These are phyloP conservation scores for Pipistrellus kuhlii DNA, from an alignment of 2,797 vertebrate species.

Conservation along the genomic window DNA sequence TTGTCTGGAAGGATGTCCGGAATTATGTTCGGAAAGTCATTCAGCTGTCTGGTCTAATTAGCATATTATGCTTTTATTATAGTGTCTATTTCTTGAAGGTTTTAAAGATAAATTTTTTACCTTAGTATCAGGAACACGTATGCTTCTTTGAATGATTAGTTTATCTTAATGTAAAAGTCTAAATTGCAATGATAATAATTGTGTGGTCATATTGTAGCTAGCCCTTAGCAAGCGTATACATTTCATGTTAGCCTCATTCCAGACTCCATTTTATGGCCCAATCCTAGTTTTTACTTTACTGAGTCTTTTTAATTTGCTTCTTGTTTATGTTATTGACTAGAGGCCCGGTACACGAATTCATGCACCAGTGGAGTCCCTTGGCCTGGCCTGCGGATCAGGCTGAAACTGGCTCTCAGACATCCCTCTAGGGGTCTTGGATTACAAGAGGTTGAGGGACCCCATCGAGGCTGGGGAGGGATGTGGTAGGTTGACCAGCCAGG, in stretches of 20 bases:
- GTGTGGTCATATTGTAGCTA: neutral
- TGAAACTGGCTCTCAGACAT: too few relatives aligned
- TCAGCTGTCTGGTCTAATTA: too few relatives aligned
- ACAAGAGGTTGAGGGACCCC: too few relatives aligned
- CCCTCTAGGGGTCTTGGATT: too few relatives aligned
- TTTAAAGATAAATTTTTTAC: constrained; percentile 46
- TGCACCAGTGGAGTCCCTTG: too few relatives aligned
- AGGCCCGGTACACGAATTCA: too few relatives aligned
- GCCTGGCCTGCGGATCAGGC: too few relatives aligned
- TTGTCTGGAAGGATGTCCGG: too few relatives aligned
- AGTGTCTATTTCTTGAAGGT: neutral
- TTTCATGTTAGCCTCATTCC: neutral
- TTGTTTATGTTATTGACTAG: neutral
- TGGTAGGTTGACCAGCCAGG: too few relatives aligned
- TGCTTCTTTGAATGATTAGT: neutral
- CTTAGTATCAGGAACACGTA: neutral
- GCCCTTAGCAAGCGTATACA: neutral
- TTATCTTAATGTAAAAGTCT: constrained; percentile 22
- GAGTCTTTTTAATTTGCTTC: constrained; percentile 31
- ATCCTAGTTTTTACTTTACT: neutral
- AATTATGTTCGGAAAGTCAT: too few relatives aligned
- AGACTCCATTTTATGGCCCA: neutral
- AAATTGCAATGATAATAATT: neutral
- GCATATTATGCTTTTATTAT: too few relatives aligned
- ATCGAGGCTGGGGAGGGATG: too few relatives aligned